Evolutionary conservation across 2,797 vertebrate genomes (phyloP).

Genomic region (Myripristis jacobus): DNA sequence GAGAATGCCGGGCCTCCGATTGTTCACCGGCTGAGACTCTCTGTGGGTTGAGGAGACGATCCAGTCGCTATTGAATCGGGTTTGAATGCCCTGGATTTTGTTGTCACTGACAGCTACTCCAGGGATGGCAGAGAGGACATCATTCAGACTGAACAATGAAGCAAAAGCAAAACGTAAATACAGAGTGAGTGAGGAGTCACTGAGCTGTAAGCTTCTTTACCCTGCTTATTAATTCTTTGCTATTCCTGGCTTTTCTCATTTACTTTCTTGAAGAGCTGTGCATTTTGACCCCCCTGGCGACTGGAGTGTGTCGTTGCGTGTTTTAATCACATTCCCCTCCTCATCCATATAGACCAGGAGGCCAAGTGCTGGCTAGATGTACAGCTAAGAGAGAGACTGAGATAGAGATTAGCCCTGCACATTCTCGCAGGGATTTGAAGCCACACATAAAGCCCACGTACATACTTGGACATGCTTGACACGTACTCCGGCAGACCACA

Average conservation of each 20-base stretch:
- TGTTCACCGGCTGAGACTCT: slow-evolving; percentile 7
- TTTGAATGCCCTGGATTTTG: slow-evolving; percentile 26
- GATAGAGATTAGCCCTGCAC: slow-evolving; percentile 49
- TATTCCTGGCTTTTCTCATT: slow-evolving; percentile 39
- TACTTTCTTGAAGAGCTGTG: slow-evolving; percentile 32
- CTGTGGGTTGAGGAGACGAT: not conserved
- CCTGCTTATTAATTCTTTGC: slow-evolving; percentile 32
- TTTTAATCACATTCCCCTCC: slow-evolving; percentile 58
- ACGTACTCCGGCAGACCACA: slow-evolving; percentile 47
- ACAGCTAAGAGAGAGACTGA: slow-evolving; percentile 32
- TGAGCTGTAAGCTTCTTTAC: slow-evolving; percentile 16
- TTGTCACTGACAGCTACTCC: not conserved
- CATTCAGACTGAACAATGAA: slow-evolving; percentile 24
- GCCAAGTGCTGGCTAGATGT: slow-evolving; percentile 31
- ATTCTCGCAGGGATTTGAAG: slow-evolving; percentile 35
- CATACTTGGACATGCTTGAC: slow-evolving; percentile 58
- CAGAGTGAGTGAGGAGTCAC: slow-evolving; percentile 8
- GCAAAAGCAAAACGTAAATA: slow-evolving; percentile 3
- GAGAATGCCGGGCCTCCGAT: not conserved
- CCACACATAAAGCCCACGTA: slow-evolving; percentile 29
- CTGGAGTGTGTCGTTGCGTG: slow-evolving; percentile 29
- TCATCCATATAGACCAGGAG: slow-evolving; percentile 38
- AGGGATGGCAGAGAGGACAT: not conserved
- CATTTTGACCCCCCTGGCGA: slow-evolving; percentile 35
- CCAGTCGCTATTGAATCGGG: not conserved